A percentile compares a stretch with the other conserved stretches of the same genome.
These are phyloP conservation scores for Cyanoderma ruficeps DNA, from an alignment of 2,113 vertebrate species.

Conservation along the genomic window DNA sequence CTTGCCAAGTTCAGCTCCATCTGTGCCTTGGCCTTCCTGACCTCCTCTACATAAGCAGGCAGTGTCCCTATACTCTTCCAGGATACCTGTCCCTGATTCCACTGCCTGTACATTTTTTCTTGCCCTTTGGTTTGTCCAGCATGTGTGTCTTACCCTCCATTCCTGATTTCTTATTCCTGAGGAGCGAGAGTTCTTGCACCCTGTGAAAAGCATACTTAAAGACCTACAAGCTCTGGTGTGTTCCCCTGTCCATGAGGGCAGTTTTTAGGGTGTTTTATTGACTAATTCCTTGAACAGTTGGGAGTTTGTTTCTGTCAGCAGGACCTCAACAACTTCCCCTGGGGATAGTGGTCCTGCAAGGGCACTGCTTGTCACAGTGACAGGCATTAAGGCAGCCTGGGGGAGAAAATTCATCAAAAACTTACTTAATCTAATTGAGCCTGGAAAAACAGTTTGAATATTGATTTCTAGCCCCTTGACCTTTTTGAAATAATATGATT, in stretches of 20 bases:
- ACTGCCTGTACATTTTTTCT: background rate
- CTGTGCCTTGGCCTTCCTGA: background rate
- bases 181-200: background rate
- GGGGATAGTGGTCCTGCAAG: background rate
- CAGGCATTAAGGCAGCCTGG: background rate
- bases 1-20: background rate
- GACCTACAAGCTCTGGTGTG: background rate
- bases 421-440: background rate
- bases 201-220: background rate
- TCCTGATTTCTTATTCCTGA: background rate
- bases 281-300: background rate
- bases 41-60: background rate
- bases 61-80: too few species aligned
- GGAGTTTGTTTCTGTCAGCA: background rate
- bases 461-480: constrained; percentile 1
- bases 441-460: constrained; percentile 21
- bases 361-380: background rate
- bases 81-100: background rate
- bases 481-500: constrained; percentile 18
- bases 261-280: background rate
- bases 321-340: background rate
- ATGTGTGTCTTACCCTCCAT: background rate
- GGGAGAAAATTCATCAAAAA: background rate
- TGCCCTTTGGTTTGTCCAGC: background rate
- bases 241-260: background rate